Conservation (phyloP, 2,113 vertebrate species). For the Caranx ignobilis region DNA sequence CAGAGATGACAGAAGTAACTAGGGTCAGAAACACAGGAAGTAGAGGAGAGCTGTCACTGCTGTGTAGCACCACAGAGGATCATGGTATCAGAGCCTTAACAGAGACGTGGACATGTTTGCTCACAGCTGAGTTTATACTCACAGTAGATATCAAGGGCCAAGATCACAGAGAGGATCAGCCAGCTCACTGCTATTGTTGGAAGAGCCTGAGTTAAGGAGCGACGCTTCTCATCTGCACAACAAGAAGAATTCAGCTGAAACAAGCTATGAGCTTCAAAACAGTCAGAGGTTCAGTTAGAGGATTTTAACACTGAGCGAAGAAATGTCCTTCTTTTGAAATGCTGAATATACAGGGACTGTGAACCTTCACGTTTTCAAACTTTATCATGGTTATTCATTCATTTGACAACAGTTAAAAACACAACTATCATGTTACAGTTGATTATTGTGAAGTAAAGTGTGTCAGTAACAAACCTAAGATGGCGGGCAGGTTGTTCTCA, state of each 20-base stretch:
- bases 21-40: background rate
- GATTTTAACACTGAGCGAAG: no score
- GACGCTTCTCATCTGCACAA: background rate
- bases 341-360: no score
- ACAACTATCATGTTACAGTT: background rate
- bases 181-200: background rate
- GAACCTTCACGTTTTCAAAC: no score
- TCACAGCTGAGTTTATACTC: background rate
- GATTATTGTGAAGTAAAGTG: background rate
- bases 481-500: background rate
- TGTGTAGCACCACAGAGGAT: no score
- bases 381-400: no score
- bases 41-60: background rate
- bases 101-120: background rate
- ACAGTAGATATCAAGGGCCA: background rate
- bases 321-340: no score
- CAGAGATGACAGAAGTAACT: conserved; percentile 10
- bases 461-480: background rate
- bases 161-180: background rate
- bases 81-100: no score
- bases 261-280: background rate
- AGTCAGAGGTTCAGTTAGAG: no score
- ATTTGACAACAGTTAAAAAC: no score
- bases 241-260: background rate
- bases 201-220: background rate